phyloP scores from a whole-genome alignment of 1,140 invertebrate species.

The Streblospio benedicti region DNA sequence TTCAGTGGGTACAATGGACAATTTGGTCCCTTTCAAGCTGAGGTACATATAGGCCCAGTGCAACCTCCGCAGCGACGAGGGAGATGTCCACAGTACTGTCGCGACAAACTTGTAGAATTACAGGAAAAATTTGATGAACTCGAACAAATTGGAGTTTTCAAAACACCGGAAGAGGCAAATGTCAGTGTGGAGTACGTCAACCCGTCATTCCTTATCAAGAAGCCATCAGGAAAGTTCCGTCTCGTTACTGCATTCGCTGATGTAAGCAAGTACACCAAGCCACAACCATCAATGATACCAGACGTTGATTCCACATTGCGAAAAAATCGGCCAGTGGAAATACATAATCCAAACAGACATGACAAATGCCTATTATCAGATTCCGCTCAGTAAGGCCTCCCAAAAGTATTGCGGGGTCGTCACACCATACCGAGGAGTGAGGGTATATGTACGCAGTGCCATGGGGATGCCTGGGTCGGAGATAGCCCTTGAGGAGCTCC shows the following conservation, averaged over 20 bases:
- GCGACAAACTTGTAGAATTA: slow-evolving; percentile 6
- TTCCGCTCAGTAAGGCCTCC: slow-evolving; percentile 15
- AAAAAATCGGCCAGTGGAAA: too few relatives aligned
- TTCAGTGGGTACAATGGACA: not conserved
- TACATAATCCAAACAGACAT: too few relatives aligned
- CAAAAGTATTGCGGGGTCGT: slow-evolving; percentile 19
- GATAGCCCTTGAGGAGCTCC: not conserved
- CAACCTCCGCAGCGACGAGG: slow-evolving; percentile 4
- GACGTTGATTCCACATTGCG: too few relatives aligned
- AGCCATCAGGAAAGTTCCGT: slow-evolving; percentile 14
- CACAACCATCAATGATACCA: slow-evolving; percentile 15
- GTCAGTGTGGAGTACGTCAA: slow-evolving; percentile 17
- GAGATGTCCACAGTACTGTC: slow-evolving; percentile 15
- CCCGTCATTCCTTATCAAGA: slow-evolving; percentile 19
- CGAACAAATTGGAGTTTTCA: slow-evolving; percentile 18
- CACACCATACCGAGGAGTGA: slow-evolving; percentile 15
- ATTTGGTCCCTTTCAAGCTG: not conserved
- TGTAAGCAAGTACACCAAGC: slow-evolving; percentile 16
- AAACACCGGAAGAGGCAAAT: slow-evolving; percentile 16
- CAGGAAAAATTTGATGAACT: slow-evolving; percentile 21
- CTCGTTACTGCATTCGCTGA: slow-evolving; percentile 22
- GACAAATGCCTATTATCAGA: slow-evolving; percentile 22
- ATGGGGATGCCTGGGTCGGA: slow-evolving; percentile 11
- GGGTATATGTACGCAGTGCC: slow-evolving; percentile 17
- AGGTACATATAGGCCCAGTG: slow-evolving; percentile 2